A percentile compares a stretch with the other conserved stretches of the same genome.
Evolutionary conservation across 2,113 vertebrate species (phyloP).

Genomic region (Prionailurus viverrinus): DNA sequence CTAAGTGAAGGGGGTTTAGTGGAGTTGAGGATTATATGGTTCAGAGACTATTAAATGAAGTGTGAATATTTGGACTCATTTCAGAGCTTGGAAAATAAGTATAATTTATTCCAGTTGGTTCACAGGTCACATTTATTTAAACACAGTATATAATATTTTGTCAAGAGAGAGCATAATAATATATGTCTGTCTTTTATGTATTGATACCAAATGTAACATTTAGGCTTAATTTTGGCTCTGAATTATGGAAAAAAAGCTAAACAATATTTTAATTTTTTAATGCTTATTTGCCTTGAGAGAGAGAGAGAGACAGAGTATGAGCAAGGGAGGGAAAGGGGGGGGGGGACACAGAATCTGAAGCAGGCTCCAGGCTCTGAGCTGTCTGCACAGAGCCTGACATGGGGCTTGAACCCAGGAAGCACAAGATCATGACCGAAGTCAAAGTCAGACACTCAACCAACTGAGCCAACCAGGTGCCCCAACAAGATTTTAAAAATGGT

Average conservation of each 20-base stretch:
- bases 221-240: background rate
- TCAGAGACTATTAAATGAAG: conserved; percentile 35
- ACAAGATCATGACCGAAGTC: too few species aligned
- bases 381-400: too few species aligned
- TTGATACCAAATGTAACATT: conserved; percentile 18
- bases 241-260: background rate
- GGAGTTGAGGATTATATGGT: background rate
- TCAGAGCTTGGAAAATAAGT: conserved; percentile 21
- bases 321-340: too few species aligned
- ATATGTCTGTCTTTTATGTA: background rate
- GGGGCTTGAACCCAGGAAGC: too few species aligned
- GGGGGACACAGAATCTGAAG: too few species aligned
- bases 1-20: background rate
- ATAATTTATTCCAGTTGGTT: conserved; percentile 17
- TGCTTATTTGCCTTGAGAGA: too few species aligned
- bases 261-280: background rate
- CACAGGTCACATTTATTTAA: conserved; percentile 37
- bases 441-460: too few species aligned
- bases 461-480: too few species aligned
- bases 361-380: too few species aligned
- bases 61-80: conserved; percentile 48
- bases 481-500: background rate
- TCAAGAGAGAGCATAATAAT: conserved; percentile 33
- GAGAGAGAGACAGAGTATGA: too few species aligned
- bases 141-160: background rate